Percentiles rank a stretch among this genome's conserved stretches.
phyloP scores from a whole-genome alignment of 2,113 vertebrate species.

The Uria aalge region DNA sequence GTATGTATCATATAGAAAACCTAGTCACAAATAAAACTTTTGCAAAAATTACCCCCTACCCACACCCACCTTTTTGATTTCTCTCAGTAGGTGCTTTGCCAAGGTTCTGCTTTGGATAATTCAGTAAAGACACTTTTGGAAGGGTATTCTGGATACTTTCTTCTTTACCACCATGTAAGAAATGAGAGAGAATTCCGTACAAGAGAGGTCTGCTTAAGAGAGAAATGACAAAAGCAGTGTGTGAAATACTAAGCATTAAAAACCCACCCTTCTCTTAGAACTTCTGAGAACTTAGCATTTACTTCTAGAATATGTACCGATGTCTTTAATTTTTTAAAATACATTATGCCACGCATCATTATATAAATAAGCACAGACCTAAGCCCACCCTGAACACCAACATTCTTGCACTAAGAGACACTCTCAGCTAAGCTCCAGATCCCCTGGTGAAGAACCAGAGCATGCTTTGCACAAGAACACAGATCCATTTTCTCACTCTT shows the following conservation, averaged over 20 bases:
- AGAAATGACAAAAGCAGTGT: slow-evolving; percentile 6
- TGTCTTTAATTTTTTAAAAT: not conserved
- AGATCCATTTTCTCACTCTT: not conserved
- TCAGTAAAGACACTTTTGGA: slow-evolving; percentile 62
- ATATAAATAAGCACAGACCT: not conserved
- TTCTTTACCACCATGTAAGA: slow-evolving; percentile 74
- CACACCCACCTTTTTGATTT: slow-evolving; percentile 58
- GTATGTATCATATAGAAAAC: not conserved
- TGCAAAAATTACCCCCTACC: not conserved
- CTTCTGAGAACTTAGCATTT: not conserved
- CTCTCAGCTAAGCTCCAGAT: not conserved
- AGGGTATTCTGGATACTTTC: slow-evolving; percentile 64
- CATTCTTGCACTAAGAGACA: fast-evolving
- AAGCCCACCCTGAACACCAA: not conserved
- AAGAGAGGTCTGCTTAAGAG: slow-evolving; percentile 85
- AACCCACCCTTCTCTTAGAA: not conserved
- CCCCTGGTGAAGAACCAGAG: not conserved
- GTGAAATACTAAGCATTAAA: not conserved
- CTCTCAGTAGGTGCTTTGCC: slow-evolving; percentile 31
- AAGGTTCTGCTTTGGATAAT: slow-evolving; percentile 28
- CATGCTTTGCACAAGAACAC: not conserved
- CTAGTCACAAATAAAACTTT: not conserved
- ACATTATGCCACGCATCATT: not conserved
- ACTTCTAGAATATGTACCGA: not conserved
- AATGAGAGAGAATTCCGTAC: slow-evolving; percentile 88